These are phyloP conservation scores for Acanthochromis polyacanthus DNA, from an alignment of 2,113 vertebrate species.

Conservation along the genomic window DNA sequence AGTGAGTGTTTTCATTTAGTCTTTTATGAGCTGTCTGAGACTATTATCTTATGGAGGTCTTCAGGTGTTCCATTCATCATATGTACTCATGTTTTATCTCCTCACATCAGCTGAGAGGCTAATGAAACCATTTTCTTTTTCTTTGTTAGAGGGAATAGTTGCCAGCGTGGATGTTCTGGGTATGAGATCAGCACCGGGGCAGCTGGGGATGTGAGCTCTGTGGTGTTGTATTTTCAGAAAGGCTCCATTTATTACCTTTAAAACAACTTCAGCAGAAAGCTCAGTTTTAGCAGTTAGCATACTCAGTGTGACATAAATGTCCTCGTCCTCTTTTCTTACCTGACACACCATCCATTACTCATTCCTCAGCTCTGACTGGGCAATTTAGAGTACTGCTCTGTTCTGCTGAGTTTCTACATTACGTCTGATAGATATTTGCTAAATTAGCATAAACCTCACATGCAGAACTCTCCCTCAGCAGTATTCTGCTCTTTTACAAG, in stretches of 20 bases:
- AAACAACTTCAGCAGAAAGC: neutral
- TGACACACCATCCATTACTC: constrained; percentile 38
- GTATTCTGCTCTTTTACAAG: constrained; percentile 37
- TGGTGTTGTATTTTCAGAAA: neutral
- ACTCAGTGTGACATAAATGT: neutral
- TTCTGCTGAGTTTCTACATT: constrained; percentile 59
- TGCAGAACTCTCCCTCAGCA: constrained; percentile 35
- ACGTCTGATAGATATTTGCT: constrained; percentile 54
- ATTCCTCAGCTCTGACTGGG: constrained; percentile 44
- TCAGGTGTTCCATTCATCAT: too few species aligned
- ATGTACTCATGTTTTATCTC: too few species aligned
- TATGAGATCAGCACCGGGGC: neutral
- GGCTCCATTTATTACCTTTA: neutral
- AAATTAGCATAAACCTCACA: constrained; percentile 53
- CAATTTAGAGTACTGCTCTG: constrained; percentile 11
- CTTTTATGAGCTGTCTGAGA: neutral
- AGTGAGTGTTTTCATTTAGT: neutral
- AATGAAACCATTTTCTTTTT: too few species aligned
- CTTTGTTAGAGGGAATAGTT: too few species aligned
- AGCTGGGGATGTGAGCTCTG: neutral
- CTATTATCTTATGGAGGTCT: too few species aligned
- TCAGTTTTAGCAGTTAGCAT: neutral
- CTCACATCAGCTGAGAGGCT: too few species aligned
- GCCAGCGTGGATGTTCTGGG: neutral
- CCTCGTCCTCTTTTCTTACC: neutral